These are phyloP conservation scores for Conops quadrifasciatus DNA, from an alignment of 2,888 invertebrate genomes.

Conservation along the genomic window DNA sequence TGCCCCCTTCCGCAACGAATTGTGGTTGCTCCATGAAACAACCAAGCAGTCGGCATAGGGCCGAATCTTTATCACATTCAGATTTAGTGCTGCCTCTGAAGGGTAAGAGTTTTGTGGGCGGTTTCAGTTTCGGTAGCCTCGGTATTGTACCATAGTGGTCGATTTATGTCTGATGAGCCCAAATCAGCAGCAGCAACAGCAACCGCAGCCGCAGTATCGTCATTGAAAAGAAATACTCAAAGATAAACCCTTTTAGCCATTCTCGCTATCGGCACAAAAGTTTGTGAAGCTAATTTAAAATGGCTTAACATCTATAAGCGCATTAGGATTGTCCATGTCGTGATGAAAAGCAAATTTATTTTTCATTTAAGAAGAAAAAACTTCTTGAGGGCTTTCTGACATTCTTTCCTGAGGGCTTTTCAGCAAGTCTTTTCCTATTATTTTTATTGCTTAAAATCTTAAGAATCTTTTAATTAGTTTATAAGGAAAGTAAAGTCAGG, in stretches of 20 bases:
- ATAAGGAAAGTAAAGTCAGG: no score
- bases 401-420: no score
- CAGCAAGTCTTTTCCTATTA: no score
- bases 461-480: no score
- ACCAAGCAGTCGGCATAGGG: background rate
- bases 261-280: conserved; percentile 2
- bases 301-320: conserved; percentile 1
- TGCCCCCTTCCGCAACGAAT: no score
- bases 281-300: conserved; percentile 1
- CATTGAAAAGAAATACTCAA: background rate
- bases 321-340: background rate
- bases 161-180: conserved; percentile 26
- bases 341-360: no score
- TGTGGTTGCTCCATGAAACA: background rate
- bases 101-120: no score
- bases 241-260: background rate
- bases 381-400: no score
- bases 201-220: background rate
- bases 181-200: conserved; percentile 17
- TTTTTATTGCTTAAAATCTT: no score
- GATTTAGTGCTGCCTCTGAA: no score
- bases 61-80: background rate
- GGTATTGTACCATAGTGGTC: conserved; percentile 14
- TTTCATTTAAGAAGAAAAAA: no score
- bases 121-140: background rate